Evolutionary conservation across 2,888 invertebrate species (phyloP).

Genomic region (Euphydryas editha): DNA sequence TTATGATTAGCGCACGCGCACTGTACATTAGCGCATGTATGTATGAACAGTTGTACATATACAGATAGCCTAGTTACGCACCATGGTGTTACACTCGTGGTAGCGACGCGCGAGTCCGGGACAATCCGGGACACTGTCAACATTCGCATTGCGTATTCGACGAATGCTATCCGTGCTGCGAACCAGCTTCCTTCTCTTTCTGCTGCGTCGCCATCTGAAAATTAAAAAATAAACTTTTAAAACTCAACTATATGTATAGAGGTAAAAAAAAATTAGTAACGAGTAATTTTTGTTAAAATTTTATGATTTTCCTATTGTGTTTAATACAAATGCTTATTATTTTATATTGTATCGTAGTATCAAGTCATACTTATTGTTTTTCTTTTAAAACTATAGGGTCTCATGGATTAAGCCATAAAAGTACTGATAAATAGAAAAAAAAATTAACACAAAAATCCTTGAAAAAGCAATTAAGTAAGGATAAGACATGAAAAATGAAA

Average conservation of each 20-base stretch:
- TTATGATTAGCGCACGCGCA: too few species aligned
- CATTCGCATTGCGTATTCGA: conserved; percentile 53
- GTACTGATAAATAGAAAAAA: too few species aligned
- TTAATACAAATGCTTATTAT: too few species aligned
- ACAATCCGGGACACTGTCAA: conserved; percentile 78
- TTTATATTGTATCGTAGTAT: too few species aligned
- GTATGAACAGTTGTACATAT: background rate
- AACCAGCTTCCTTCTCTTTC: conserved; percentile 75
- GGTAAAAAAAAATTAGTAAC: too few species aligned
- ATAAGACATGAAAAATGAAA: background rate
- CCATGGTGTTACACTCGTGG: conserved; percentile 92
- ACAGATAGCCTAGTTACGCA: conserved; percentile 60
- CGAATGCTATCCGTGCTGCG: conserved; percentile 56
- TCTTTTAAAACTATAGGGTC: too few species aligned
- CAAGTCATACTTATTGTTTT: too few species aligned
- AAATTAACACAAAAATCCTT: background rate
- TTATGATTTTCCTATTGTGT: background rate
- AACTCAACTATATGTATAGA: too few species aligned
- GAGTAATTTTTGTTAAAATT: background rate
- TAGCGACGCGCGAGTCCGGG: conserved; percentile 90
- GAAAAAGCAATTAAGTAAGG: background rate
- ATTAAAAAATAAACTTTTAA: background rate
- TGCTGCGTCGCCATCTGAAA: conserved; percentile 76
- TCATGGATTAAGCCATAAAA: background rate
- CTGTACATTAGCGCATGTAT: too few species aligned